Conservation (phyloP, 2,888 invertebrate species). For the Pyrrhosoma nymphula region DNA sequence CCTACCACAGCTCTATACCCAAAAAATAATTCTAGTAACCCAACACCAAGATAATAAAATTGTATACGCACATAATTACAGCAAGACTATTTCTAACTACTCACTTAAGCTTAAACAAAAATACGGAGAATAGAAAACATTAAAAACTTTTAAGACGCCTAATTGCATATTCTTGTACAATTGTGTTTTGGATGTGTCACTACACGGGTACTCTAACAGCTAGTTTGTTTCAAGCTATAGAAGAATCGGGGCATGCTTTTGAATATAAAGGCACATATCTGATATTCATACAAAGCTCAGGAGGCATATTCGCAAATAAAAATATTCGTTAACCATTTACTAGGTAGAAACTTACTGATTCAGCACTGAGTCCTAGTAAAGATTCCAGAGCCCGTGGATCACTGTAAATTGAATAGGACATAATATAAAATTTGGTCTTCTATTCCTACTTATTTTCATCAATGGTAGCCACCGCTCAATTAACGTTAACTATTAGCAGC, state of each 20-base stretch:
- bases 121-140: background rate
- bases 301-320: background rate
- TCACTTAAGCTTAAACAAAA: background rate
- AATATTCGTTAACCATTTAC: conserved; percentile 15
- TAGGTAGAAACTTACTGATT: conserved; percentile 51
- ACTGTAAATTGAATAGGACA: conserved; percentile 72
- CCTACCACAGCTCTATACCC: no score
- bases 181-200: background rate
- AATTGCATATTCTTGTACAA: background rate
- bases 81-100: background rate
- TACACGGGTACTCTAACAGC: background rate
- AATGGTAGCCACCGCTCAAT: background rate
- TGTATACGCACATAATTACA: background rate
- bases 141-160: background rate
- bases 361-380: conserved; percentile 73
- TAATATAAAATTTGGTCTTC: conserved; percentile 17
- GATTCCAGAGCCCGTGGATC: conserved; percentile 75
- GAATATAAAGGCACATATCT: background rate
- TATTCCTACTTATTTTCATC: background rate
- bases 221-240: background rate
- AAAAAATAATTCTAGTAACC: background rate
- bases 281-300: background rate
- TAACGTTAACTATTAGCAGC: background rate
- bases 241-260: background rate
- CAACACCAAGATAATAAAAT: background rate